phyloP scores from a whole-genome alignment of 2,888 invertebrate genomes.

The Apoderus coryli region DNA sequence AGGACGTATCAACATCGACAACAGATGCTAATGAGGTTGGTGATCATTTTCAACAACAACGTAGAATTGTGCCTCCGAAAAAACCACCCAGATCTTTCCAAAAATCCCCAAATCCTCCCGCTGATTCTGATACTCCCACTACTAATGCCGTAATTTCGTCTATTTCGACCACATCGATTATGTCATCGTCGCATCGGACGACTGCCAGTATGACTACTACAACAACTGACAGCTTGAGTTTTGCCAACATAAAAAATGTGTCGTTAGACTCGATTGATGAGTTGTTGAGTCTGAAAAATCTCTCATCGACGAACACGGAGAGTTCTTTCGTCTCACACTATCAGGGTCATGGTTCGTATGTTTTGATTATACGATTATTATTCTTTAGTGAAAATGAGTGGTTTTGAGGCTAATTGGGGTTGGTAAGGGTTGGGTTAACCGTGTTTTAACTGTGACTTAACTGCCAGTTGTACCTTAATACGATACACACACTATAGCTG shows the following conservation, averaged over 20 bases:
- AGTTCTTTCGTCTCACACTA: constrained; percentile 31
- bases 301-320: constrained; percentile 23
- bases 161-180: too few species aligned
- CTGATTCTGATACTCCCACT: constrained; percentile 13
- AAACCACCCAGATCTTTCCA: constrained; percentile 34
- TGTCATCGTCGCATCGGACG: constrained; percentile 25
- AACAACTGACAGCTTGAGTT: constrained; percentile 28
- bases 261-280: constrained; percentile 31
- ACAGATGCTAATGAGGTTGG: too few species aligned
- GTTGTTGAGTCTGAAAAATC: constrained; percentile 27
- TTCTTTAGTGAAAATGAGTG: too few species aligned
- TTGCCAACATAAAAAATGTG: constrained; percentile 30
- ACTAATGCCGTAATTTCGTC: too few species aligned
- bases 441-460: too few species aligned
- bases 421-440: too few species aligned
- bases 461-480: too few species aligned
- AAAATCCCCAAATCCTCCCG: constrained; percentile 18
- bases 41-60: constrained; percentile 19
- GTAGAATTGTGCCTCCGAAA: constrained; percentile 31
- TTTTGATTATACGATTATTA: too few species aligned
- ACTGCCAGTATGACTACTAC: constrained; percentile 26
- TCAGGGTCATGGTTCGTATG: constrained; percentile 16
- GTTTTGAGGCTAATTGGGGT: too few species aligned
- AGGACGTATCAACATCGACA: constrained; percentile 41
- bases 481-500: too few species aligned